A percentile compares a stretch with the other conserved stretches of the same genome.
Evolutionary conservation across 2,797 vertebrate species (phyloP).

Genomic region (Eospalax fontanierii): DNA sequence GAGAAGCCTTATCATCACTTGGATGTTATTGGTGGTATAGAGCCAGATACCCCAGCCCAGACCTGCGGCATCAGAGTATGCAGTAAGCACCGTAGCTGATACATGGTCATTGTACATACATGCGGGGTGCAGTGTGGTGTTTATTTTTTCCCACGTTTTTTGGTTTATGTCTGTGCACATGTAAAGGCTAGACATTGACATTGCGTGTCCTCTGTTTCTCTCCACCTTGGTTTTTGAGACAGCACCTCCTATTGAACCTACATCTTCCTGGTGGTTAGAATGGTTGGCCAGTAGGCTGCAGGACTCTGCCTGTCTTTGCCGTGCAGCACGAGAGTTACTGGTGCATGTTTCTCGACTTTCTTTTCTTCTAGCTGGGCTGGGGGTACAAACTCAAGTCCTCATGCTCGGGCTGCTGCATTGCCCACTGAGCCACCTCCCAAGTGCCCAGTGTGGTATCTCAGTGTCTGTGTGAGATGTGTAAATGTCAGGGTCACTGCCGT

Average conservation of each 20-base stretch:
- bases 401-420: background rate
- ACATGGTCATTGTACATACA: background rate
- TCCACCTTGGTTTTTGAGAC: background rate
- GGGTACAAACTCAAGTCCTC: background rate
- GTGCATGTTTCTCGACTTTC: background rate
- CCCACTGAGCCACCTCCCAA: background rate
- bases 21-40: background rate
- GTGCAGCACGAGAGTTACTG: background rate
- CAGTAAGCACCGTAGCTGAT: background rate
- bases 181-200: background rate
- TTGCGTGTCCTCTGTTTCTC: background rate
- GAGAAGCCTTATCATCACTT: background rate
- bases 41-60: background rate
- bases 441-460: background rate
- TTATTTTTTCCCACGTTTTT: too few relatives aligned
- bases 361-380: background rate
- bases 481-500: background rate
- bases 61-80: background rate
- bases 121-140: background rate
- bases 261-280: background rate
- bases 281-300: background rate
- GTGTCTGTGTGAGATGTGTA: background rate
- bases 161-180: background rate
- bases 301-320: background rate
- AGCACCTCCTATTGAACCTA: background rate